Evolutionary conservation across 2,888 invertebrate genomes (phyloP), one percentile per base, ranked within the genome.

Genomic region (Synanthedon formicaeformis): DNA sequence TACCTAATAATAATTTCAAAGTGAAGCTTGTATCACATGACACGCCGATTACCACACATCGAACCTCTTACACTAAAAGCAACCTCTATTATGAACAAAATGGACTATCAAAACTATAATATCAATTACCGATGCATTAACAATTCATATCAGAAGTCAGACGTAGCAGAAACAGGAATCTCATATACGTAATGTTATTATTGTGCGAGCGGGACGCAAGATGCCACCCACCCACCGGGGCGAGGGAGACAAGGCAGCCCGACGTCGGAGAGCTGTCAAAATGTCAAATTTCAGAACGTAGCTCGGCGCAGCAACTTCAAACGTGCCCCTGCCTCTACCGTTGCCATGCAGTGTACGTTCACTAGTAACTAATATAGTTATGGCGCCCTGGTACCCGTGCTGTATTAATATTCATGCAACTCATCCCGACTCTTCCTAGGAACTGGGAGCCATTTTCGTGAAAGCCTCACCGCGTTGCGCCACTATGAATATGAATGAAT

Each of bases 201-300:
- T 77, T 75, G 78, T 69, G 71, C 62, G 76, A 50, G 40, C 2
- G 50, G 50, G 50, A 50, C 6, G 50, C 40, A 60, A 64, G 56
- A 55, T 60, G 54, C 57, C 59, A 58, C 56, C 57, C 56, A 58
- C 61, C 57, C 68, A 55, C 66, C 52, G 69, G 76, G 72, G 58
- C 74, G 68, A 75, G 58, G 73, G 70, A 69, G 66, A 73, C 70
- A 69, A 76, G 77, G 76, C 76, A 77, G 71, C 74, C 78, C 76
- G 77, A 76, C 84, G 85, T 84, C 85, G 86, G 85, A 80, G 85
- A 81, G 78, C 88, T 88, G 88, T 88, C 88, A 88, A 88, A 88
- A 88, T 81, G 88, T 88, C 88, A 88, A 88, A 88, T 88, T 88
- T 87, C 85, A 80, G 85, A 78, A 84, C 84, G 78, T 75, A 73